Evolutionary conservation across 2,888 invertebrate species (phyloP), one percentile per base, ranked within the genome.

Genomic region (Stenolophus ochropezus): DNA sequence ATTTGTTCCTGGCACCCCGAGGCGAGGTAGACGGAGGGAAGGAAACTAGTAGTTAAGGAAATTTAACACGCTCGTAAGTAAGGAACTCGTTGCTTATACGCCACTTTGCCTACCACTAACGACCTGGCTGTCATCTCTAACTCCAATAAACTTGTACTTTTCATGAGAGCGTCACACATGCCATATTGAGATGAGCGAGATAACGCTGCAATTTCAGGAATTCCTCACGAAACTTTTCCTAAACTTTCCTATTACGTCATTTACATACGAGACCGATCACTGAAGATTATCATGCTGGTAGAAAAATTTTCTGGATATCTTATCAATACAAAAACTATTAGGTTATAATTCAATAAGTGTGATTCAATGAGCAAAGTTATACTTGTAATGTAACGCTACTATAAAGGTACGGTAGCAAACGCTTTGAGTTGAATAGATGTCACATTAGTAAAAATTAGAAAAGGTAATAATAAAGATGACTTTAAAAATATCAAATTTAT

Each of bases 31-130:
- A 33, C 33, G 33, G 33, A 69, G 65, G 18, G 65, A 33, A 69
- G 65, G 33, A 33, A 69, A 69, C 65, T 69, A 69, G 65, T 69
- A 33, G 33, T 69, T 69, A 69, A 69, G 65, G 33, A 69, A 69
- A 69, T 69, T 69, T 69, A 69, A 69, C 65, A 69, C 33, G 65
- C 33, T 69, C 65, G 18, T 69, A 69, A 69, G 27, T 33, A 69
- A 33, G 27, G 33, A 69, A 27, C 65, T 33, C 11, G 65, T 69
- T 33, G 65, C n/a, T 69, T 69, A 69, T 33, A 69, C 65, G 18
- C 65, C 16, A 69, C 65, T 69, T 69, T 69, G 65, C 65, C 16
- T 33, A 69, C 65, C 65, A 27, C 65, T 69, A 69, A 69, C 65
- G 65, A 69, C 65, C 33, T 18, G 8, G 33, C 20, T 69, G 65